Evolutionary conservation across 1,140 invertebrate species (phyloP), one percentile per base, ranked within the genome.

Genomic region (Ceratitis capitata): DNA sequence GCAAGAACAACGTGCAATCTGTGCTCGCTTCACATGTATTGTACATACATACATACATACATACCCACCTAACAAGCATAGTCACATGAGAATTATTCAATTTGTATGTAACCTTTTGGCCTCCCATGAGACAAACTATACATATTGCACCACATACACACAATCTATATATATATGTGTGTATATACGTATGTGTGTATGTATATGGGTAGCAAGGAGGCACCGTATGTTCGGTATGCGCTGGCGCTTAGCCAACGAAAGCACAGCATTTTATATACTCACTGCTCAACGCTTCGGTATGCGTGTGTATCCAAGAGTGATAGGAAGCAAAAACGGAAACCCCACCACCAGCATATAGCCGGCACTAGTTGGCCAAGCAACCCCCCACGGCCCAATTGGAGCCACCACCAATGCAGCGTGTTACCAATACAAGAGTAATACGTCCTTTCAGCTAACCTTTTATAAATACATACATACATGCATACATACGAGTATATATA

Each of bases 81-180:
- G 64, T 82, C 85, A 82, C 85, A 45, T 74, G 83, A 84, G 85
- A 86, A 49, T 86, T 16, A 42, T 69, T 83, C 58, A 29, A 45
- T 58, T 32, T 53, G 19, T 83, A 16, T 42, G 49, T 84, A 85
- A 86, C 84, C 86, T 85, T 86, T 86, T 86, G 82, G 86, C 83
- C 88, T 86, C 85, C 85, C 83, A 82, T 53, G 85, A 82, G 85
- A 58, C 42, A 32, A 39, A 12, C 29, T 39, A 29, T 29, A 61
- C n/a, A 47, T 23, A 64, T 9, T 23, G 19, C 23, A 29, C 49
- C 23, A 56, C 39, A 61, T 29, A 86, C 4, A 84, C 51, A 53
- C 6, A n/a, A 16, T n/a, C 16, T 2, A 56, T 56, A 56, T 1
- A 53, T 51, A 2, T 69, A 51, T 9, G n/a, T 5, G n/a, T 53